phyloP scores from a whole-genome alignment of 2,113 vertebrate genomes.

The Charina bottae region DNA sequence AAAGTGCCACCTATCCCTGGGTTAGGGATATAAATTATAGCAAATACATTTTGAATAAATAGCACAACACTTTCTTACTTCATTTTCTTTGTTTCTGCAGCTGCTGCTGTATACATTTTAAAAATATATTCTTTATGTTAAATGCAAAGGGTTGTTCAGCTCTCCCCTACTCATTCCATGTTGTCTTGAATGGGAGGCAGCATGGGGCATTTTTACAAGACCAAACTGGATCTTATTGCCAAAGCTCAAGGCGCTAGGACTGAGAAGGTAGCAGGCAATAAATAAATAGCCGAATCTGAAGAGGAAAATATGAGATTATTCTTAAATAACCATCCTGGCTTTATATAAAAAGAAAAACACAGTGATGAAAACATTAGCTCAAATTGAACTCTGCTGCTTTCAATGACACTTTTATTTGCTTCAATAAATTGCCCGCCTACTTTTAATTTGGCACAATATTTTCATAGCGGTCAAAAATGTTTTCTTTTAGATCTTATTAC shows the following conservation, averaged over 20 bases:
- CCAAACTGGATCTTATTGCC: neutral
- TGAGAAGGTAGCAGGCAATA: neutral
- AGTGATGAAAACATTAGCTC: conserved; percentile 10
- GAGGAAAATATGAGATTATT: neutral
- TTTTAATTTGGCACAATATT: conserved; percentile 16
- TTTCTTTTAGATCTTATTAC: neutral
- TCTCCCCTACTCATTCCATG: neutral
- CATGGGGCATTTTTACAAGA: neutral
- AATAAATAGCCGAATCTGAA: neutral
- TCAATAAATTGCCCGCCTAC: neutral
- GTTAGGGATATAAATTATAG: neutral
- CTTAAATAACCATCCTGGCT: neutral
- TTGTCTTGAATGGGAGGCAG: neutral
- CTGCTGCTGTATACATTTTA: neutral
- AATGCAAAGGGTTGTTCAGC: too few species aligned
- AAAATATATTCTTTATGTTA: neutral
- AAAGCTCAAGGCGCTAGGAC: neutral
- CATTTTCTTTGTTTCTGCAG: neutral
- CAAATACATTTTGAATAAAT: neutral
- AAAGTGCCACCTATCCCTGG: neutral
- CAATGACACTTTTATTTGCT: neutral
- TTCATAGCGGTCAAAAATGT: neutral
- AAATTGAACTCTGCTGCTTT: neutral
- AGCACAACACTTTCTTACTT: neutral
- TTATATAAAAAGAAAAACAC: conserved; percentile 5